Conservation (phyloP, 2,888 invertebrate species). For the Ectemnius lituratus region DNA sequence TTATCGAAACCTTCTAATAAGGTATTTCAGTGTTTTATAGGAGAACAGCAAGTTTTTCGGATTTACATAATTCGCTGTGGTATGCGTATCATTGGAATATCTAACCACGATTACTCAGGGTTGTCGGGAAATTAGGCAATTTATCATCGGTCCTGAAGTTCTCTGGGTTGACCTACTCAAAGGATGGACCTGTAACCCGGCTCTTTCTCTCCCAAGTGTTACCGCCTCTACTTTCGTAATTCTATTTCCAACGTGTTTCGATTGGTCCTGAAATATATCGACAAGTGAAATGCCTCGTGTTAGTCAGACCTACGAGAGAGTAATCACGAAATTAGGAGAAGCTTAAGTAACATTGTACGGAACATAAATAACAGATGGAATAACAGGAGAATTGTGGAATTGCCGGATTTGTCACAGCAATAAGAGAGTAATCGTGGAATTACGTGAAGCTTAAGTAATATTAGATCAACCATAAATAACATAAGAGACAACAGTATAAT, state of each 20-base stretch:
- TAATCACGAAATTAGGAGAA: no score
- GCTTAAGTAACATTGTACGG: no score
- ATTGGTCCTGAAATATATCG: no score
- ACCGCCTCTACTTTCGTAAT: conserved; percentile 17
- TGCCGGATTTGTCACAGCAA: no score
- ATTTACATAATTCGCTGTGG: background rate
- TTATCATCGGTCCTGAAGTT: conserved; percentile 14
- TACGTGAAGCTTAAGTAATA: no score
- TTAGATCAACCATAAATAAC: no score
- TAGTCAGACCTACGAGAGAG: no score
- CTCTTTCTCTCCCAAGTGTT: conserved; percentile 8
- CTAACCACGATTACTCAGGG: background rate
- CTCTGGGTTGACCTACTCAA: conserved; percentile 20
- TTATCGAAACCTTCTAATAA: background rate
- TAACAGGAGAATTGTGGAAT: no score
- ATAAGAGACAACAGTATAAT: no score
- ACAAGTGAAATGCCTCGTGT: no score
- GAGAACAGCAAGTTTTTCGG: background rate
- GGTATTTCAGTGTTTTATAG: background rate
- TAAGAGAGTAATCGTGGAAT: no score
- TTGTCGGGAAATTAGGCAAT: conserved; percentile 12
- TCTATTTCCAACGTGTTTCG: background rate
- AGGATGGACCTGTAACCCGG: background rate
- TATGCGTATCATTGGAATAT: background rate
- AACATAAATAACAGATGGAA: no score